These are phyloP conservation scores for Percina caprodes DNA, from an alignment of 2,113 vertebrate species.

Conservation along the genomic window DNA sequence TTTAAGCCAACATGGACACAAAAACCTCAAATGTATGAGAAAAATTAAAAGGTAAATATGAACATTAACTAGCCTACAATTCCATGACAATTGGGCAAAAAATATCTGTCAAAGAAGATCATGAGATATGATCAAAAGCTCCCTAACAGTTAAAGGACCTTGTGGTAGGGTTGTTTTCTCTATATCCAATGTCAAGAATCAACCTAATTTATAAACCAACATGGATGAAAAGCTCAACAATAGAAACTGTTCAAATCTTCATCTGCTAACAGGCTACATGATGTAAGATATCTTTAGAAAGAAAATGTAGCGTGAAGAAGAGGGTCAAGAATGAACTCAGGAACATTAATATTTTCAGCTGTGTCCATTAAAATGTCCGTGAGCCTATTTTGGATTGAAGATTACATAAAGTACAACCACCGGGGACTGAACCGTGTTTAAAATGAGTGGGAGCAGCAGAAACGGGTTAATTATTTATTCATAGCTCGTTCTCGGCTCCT, in stretches of 20 bases:
- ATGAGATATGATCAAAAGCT: background rate
- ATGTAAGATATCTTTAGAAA: background rate
- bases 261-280: background rate
- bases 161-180: background rate
- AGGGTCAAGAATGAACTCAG: background rate
- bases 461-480: slow-evolving; percentile 74
- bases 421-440: slow-evolving; percentile 25
- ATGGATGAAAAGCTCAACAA: background rate
- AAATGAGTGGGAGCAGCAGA: slow-evolving; percentile 57
- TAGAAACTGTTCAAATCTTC: background rate
- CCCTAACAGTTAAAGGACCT: background rate
- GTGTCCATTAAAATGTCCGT: slow-evolving; percentile 7
- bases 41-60: background rate
- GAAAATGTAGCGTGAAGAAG: background rate
- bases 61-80: background rate
- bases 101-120: background rate
- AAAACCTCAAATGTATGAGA: background rate
- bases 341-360: slow-evolving; percentile 1
- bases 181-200: background rate
- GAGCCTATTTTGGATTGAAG: slow-evolving; percentile 26
- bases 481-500: slow-evolving; percentile 40
- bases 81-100: background rate
- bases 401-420: slow-evolving; percentile 46
- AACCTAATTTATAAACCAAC: background rate
- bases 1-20: background rate